phyloP scores from a whole-genome alignment of 1,140 invertebrate genomes.

The Anastrepha ludens region DNA sequence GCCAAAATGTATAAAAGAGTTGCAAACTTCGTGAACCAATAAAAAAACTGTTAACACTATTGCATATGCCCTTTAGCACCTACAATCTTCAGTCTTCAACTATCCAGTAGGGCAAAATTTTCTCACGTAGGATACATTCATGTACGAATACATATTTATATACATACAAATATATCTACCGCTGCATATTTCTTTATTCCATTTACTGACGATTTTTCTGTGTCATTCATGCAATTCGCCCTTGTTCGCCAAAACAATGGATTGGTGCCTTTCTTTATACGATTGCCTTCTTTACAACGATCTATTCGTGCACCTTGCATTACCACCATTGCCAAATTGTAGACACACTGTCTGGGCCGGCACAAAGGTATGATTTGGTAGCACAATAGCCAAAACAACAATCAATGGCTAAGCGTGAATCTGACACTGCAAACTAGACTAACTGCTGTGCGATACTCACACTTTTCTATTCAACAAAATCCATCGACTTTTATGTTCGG shows the following conservation, averaged over 20 bases:
- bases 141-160: not conserved
- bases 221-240: conserved; percentile 46
- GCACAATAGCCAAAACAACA: conserved; percentile 5
- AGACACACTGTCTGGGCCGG: conserved; percentile 37
- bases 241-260: conserved; percentile 10
- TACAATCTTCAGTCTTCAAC: too few species aligned
- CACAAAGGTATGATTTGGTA: conserved; percentile 14
- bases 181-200: not conserved
- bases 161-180: not conserved
- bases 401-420: conserved; percentile 21
- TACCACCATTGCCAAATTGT: conserved; percentile 2
- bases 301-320: conserved; percentile 25
- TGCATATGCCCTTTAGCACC: too few species aligned
- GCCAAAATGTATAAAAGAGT: too few species aligned
- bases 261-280: conserved; percentile 22
- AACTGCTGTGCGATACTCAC: conserved; percentile 28
- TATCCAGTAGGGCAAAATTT: not conserved
- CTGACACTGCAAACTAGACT: conserved; percentile 46
- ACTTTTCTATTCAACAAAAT: conserved; percentile 28
- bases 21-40: too few species aligned
- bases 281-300: not conserved
- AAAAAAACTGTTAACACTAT: too few species aligned
- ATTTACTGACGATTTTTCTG: conserved; percentile 33
- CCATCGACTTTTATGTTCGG: not conserved
- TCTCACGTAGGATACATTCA: not conserved